Evolutionary conservation across 2,113 vertebrate species (phyloP).

Genomic region (Notarius quadriscutis): DNA sequence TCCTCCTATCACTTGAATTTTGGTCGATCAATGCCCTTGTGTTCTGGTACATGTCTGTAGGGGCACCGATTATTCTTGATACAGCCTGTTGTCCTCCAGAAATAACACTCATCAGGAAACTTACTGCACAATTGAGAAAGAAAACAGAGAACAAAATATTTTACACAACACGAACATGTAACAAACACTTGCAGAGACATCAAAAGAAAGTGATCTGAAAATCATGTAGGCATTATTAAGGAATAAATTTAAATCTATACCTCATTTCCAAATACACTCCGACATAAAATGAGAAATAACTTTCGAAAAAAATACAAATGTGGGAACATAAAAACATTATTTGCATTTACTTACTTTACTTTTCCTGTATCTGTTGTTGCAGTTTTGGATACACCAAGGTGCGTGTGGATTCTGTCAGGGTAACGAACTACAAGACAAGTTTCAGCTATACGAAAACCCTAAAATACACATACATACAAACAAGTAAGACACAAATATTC

Average conservation of each 20-base stretch:
- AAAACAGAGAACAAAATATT: background rate
- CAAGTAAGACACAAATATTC: background rate
- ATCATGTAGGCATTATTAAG: background rate
- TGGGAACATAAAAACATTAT: background rate
- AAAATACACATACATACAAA: constrained; percentile 12
- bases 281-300: background rate
- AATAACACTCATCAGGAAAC: constrained; percentile 69
- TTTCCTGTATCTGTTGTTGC: constrained; percentile 46
- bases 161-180: background rate
- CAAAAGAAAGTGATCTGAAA: background rate
- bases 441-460: constrained; percentile 66
- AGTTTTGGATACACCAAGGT: constrained; percentile 51
- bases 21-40: constrained; percentile 66
- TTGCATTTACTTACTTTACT: constrained; percentile 31
- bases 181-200: background rate
- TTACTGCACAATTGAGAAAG: constrained; percentile 42
- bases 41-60: constrained; percentile 66
- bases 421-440: constrained; percentile 61
- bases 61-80: constrained; percentile 61
- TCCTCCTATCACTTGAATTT: constrained; percentile 33
- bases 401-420: constrained; percentile 56
- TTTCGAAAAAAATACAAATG: background rate
- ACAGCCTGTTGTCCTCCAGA: constrained; percentile 73
- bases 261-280: background rate
- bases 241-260: background rate